Evolutionary conservation across 2,113 vertebrate genomes (phyloP), one percentile per base, ranked within the genome.

Genomic region (Chaetorhynchus papuensis): DNA sequence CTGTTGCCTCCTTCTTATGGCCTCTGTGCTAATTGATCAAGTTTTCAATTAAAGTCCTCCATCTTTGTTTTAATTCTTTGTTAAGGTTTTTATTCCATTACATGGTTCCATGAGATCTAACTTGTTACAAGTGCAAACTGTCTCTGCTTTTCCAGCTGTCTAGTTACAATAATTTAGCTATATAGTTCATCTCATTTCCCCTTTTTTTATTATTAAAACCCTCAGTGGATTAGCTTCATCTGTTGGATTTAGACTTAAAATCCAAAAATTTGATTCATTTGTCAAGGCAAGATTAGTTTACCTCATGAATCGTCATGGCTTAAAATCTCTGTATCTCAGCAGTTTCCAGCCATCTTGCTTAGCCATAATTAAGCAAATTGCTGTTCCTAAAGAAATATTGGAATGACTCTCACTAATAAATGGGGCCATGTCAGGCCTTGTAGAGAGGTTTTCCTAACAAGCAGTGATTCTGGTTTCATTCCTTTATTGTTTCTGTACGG

Each of bases 11-110:
- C 83, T 94, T 98, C 95, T 98, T 98, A 97, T 97, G 96, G 97
- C 93, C 95, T 98, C 94, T 97, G 95, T 97, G 97, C 96, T 98
- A 98, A 98, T 98, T 98, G 98, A 98, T 98, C 97, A 97, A 97
- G 96, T 98, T 98, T 98, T 98, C 98, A 98, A 98, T 98, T 98
- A 98, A 98, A 97, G 95, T 95, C 93, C 68, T 97, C 97, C 95
- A 97, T 98, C 97, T 98, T 98, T 98, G 97, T 98, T 98, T 98
- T 97, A 98, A 97, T 98, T 98, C 97, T 97, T 98, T 98, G 97
- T 98, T 98, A 95, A 97, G 94, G 95, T 84, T 98, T 98, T 97
- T 97, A 98, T 98, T 97, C 92, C 95, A 97, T 96, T 96, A 95
- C 94, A 97, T 97, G 94, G 96, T 96, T 98, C 97, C 94, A 83